Conservation (phyloP, 1,140 invertebrate species). For the Potamilus streckersoni region DNA sequence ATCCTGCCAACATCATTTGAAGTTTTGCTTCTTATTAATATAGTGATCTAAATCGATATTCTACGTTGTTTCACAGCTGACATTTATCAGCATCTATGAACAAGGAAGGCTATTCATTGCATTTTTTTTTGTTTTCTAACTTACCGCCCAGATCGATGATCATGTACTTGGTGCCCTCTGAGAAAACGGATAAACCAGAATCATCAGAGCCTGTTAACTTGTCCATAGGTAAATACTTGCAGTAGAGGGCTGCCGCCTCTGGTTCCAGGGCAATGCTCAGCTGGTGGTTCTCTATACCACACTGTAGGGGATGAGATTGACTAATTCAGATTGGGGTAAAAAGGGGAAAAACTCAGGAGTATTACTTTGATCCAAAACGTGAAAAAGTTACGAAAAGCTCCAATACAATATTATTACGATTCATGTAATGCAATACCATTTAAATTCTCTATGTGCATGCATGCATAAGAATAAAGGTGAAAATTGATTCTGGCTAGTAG, state of each 20-base stretch:
- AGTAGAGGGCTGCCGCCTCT: conserved; percentile 37
- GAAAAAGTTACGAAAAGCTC: background rate
- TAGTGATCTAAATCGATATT: too few species aligned
- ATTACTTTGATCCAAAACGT: background rate
- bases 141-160: conserved; percentile 36
- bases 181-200: conserved; percentile 11
- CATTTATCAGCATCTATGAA: too few species aligned
- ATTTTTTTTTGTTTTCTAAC: background rate
- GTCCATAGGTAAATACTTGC: conserved; percentile 27
- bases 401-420: background rate
- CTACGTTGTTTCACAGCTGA: too few species aligned
- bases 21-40: too few species aligned
- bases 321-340: background rate
- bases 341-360: background rate
- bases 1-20: too few species aligned
- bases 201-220: conserved; percentile 1
- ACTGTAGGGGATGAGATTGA: conserved; percentile 11
- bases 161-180: conserved; percentile 26
- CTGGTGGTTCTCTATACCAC: conserved; percentile 27
- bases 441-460: background rate
- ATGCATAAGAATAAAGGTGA: too few species aligned
- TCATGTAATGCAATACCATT: background rate
- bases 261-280: conserved; percentile 38
- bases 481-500: too few species aligned
- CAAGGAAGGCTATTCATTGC: too few species aligned